A percentile compares a stretch with the other conserved stretches of the same genome.
Conservation (phyloP, 2,888 invertebrate genomes). For the Rhimphoctona megacephalus region DNA sequence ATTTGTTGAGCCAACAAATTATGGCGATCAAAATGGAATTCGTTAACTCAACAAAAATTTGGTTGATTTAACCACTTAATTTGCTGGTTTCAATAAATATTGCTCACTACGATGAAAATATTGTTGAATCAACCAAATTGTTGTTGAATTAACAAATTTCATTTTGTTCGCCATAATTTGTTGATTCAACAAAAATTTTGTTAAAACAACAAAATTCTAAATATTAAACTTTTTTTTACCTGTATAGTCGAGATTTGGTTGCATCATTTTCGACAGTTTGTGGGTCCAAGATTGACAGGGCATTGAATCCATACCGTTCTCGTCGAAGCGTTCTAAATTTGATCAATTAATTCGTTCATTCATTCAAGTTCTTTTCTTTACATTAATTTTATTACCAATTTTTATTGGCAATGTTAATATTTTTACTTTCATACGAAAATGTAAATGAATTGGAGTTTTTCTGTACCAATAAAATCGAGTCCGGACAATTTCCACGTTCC, state of each 20-base stretch:
- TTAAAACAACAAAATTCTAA: not conserved
- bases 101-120: too few relatives aligned
- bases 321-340: slow-evolving; percentile 87
- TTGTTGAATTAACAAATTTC: too few relatives aligned
- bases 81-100: too few relatives aligned
- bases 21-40: too few relatives aligned
- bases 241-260: slow-evolving; percentile 97
- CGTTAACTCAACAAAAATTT: too few relatives aligned
- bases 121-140: too few relatives aligned
- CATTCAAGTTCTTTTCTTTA: too few relatives aligned
- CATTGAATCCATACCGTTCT: slow-evolving; percentile 85
- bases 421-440: too few relatives aligned
- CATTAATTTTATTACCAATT: slow-evolving; percentile 15
- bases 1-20: too few relatives aligned
- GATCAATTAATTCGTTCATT: not conserved
- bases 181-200: not conserved
- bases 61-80: too few relatives aligned
- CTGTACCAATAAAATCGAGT: slow-evolving; percentile 94
- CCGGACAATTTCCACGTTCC: slow-evolving; percentile 99
- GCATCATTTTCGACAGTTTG: slow-evolving; percentile 95
- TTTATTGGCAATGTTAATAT: not conserved
- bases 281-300: slow-evolving; percentile 95
- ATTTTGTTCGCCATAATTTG: too few relatives aligned
- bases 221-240: slow-evolving; percentile 86
- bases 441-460: not conserved